Conservation (phyloP, 2,797 vertebrate species). For the Leuciscus waleckii region DNA sequence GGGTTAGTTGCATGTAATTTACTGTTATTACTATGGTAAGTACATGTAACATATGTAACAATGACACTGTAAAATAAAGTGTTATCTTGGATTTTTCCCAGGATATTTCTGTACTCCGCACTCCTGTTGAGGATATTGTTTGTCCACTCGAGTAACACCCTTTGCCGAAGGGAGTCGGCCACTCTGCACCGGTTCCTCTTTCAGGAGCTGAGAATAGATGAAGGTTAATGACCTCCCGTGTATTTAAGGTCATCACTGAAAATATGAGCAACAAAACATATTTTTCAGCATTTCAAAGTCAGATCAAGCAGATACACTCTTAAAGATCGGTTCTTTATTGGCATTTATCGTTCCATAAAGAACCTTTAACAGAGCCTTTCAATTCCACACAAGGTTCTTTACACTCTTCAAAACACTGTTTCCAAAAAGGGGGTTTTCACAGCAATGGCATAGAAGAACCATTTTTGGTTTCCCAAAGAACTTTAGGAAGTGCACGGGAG, state of each 20-base stretch:
- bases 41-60: no score
- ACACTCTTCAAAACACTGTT: no score
- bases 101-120: background rate
- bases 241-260: background rate
- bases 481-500: no score
- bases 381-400: no score
- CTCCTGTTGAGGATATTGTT: background rate
- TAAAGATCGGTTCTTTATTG: background rate
- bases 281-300: background rate
- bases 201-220: constrained; percentile 65
- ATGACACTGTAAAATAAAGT: no score
- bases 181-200: constrained; percentile 46
- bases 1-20: no score
- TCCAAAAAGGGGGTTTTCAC: no score
- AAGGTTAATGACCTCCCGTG: constrained; percentile 64
- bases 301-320: background rate
- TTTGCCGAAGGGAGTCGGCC: background rate
- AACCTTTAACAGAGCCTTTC: background rate
- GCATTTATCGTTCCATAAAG: background rate
- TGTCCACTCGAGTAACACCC: constrained; percentile 13
- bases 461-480: no score
- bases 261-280: background rate
- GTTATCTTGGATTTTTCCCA: background rate
- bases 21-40: no score
- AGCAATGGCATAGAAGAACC: no score